These are phyloP conservation scores for Apostichopus californicus DNA, from an alignment of 35 echinoderm and acorn worm species.

Conservation along the genomic window DNA sequence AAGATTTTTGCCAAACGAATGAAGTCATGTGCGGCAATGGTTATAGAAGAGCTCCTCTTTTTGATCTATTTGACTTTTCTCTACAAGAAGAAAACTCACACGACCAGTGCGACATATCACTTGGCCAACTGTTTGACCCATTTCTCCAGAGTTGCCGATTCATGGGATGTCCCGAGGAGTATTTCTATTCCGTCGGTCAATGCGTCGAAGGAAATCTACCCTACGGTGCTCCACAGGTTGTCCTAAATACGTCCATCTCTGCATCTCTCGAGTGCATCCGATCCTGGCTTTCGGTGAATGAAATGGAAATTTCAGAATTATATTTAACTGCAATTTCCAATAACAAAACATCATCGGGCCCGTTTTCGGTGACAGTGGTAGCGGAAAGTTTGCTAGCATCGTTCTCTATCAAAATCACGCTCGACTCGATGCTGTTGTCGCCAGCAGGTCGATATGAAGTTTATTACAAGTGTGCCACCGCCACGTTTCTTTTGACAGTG, in stretches of 20 bases:
- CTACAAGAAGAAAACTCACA: background rate
- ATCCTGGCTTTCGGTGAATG: background rate
- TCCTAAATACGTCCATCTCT: background rate
- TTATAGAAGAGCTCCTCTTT: background rate
- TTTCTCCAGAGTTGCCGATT: slow-evolving; percentile 41
- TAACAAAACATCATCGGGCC: background rate
- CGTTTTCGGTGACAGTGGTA: background rate
- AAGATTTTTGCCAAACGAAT: background rate
- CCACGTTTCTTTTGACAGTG: slow-evolving; percentile 3
- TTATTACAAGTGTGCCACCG: slow-evolving; percentile 6
- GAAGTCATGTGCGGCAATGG: background rate
- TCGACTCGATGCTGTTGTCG: slow-evolving; percentile 11
- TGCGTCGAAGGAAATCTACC: slow-evolving; percentile 23
- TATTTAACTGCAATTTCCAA: background rate
- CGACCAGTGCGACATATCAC: background rate
- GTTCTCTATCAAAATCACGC: slow-evolving; percentile 24
- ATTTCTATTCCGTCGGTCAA: slow-evolving; percentile 1
- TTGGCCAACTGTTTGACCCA: slow-evolving; percentile 54
- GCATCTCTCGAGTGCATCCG: slow-evolving; percentile 13
- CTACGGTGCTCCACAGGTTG: slow-evolving; percentile 21
- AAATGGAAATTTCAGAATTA: slow-evolving; percentile 4
- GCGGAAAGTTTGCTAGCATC: slow-evolving; percentile 23
- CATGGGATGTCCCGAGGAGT: slow-evolving; percentile 27
- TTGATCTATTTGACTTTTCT: slow-evolving; percentile 14
- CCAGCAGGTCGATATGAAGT: background rate